A percentile compares a stretch with the other conserved stretches of the same genome.
These are phyloP conservation scores for Napeogenes sylphis DNA, from an alignment of 2,888 invertebrate species.

Conservation along the genomic window DNA sequence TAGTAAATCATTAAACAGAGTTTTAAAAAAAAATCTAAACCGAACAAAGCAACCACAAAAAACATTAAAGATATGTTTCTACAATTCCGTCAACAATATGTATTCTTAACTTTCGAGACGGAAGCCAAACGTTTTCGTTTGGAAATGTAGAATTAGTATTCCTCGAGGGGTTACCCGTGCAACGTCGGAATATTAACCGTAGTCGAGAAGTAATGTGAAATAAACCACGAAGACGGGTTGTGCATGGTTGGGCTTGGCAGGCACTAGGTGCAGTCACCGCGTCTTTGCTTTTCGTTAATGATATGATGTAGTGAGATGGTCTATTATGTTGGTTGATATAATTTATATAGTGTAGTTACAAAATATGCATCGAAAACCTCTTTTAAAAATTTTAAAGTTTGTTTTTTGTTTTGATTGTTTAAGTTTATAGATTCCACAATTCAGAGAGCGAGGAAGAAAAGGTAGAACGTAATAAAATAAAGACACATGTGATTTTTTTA, in stretches of 20 bases:
- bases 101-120: conserved; percentile 15
- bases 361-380: too few relatives aligned
- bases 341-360: too few relatives aligned
- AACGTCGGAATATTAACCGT: conserved; percentile 63
- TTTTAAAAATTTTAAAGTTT: too few relatives aligned
- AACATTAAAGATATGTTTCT: conserved; percentile 18
- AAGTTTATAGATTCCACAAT: too few relatives aligned
- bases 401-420: too few relatives aligned
- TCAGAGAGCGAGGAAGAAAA: too few relatives aligned
- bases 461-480: too few relatives aligned
- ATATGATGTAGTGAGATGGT: background rate
- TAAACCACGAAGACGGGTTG: conserved; percentile 64
- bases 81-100: conserved; percentile 13
- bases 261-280: conserved; percentile 11
- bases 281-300: background rate
- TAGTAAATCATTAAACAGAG: background rate
- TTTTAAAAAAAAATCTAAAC: background rate
- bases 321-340: too few relatives aligned
- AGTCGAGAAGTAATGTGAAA: conserved; percentile 66
- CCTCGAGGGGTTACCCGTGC: conserved; percentile 53
- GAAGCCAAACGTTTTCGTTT: conserved; percentile 1
- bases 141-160: conserved; percentile 58
- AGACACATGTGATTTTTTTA: too few relatives aligned
- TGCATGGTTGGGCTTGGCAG: conserved; percentile 43
- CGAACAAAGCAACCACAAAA: background rate